phyloP scores from a whole-genome alignment of 1,140 invertebrate species.

The Dreissena polymorpha region DNA sequence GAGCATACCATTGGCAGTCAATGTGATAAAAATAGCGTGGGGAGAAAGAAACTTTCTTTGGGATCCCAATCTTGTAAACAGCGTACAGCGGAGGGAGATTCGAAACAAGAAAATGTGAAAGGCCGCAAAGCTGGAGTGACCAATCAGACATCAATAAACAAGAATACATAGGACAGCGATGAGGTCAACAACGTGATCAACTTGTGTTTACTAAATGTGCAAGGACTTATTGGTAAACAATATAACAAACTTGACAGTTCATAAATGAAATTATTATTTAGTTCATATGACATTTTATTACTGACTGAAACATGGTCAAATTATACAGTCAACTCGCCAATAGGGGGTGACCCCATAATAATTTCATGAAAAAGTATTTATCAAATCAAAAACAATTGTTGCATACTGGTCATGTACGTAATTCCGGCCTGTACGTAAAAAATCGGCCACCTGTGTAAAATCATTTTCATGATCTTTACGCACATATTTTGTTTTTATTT shows the following conservation, averaged over 20 bases:
- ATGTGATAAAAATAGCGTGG: not conserved
- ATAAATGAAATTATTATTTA: conserved; percentile 16
- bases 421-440: no score
- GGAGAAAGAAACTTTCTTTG: not conserved
- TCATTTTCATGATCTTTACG: no score
- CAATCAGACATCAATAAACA: not conserved
- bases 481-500: no score
- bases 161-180: not conserved
- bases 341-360: no score
- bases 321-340: no score
- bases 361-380: no score
- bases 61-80: not conserved
- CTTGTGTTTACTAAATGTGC: conserved; percentile 25
- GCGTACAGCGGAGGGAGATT: not conserved
- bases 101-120: not conserved
- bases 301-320: conserved; percentile 29
- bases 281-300: conserved; percentile 10
- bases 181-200: not conserved
- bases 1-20: not conserved
- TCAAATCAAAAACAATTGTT: no score
- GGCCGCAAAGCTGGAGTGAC: not conserved
- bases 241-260: conserved; percentile 22
- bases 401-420: no score
- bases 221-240: conserved; percentile 18
- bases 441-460: no score